Conservation (phyloP, 2,888 invertebrate species). For the Limnephilus auricula region DNA sequence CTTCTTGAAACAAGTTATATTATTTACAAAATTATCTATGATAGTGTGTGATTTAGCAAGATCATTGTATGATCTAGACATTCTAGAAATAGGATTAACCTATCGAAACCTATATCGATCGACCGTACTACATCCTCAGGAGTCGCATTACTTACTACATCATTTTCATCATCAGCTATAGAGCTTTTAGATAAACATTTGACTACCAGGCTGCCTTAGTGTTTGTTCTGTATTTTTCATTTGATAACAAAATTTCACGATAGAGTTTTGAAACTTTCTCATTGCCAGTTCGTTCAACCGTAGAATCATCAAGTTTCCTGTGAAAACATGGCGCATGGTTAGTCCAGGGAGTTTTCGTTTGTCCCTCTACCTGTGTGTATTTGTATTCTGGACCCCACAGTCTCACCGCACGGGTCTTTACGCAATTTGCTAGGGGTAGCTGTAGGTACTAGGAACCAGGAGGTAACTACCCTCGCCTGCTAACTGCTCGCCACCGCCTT, state of each 20-base stretch:
- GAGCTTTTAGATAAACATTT: too few relatives aligned
- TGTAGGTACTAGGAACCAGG: neutral
- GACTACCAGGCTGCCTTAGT: too few relatives aligned
- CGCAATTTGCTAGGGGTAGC: conserved; percentile 55
- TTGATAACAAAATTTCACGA: neutral
- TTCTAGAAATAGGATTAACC: too few relatives aligned
- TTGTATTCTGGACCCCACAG: conserved; percentile 50
- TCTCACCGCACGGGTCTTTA: conserved; percentile 60
- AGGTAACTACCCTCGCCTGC: neutral
- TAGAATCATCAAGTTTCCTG: neutral
- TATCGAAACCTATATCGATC: too few relatives aligned
- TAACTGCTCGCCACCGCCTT: neutral
- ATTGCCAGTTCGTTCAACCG: too few relatives aligned
- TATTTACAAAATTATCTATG: too few relatives aligned
- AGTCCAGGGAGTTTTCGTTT: neutral
- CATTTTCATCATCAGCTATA: too few relatives aligned
- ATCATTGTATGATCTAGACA: too few relatives aligned
- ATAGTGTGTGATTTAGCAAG: too few relatives aligned
- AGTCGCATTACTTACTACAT: too few relatives aligned
- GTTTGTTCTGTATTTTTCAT: neutral
- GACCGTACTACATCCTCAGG: too few relatives aligned
- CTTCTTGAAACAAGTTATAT: too few relatives aligned
- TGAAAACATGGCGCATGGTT: neutral
- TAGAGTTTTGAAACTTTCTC: neutral
- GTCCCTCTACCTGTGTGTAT: conserved; percentile 26